phyloP scores from a whole-genome alignment of 2,113 vertebrate genomes.

The Antennarius striatus region DNA sequence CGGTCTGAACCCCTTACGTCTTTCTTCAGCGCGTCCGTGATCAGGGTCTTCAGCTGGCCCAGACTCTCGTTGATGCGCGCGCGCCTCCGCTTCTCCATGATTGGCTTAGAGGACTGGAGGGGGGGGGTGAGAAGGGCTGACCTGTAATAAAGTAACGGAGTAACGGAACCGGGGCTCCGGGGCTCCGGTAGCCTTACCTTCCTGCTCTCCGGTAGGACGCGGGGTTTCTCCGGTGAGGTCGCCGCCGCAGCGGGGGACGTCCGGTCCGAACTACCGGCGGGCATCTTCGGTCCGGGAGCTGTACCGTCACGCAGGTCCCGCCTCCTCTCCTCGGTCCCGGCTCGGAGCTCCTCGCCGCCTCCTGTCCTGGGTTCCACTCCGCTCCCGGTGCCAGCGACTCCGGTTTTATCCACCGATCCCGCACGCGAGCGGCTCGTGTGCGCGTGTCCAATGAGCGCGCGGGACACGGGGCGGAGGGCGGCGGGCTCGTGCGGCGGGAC shows the following conservation, averaged over 20 bases:
- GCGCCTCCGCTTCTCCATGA: constrained; percentile 90
- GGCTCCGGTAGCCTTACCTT: constrained; percentile 78
- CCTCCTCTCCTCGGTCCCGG: constrained; percentile 3
- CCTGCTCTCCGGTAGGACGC: constrained; percentile 83
- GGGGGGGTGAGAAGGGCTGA: neutral
- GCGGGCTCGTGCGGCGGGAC: constrained; percentile 79
- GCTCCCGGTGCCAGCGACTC: constrained; percentile 46
- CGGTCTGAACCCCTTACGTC: constrained; percentile 81
- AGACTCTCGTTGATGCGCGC: constrained; percentile 92
- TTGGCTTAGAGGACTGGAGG: constrained; percentile 87
- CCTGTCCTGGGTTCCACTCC: neutral
- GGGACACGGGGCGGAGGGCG: constrained; percentile 76
- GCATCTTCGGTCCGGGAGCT: constrained; percentile 79
- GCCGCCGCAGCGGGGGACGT: constrained; percentile 83
- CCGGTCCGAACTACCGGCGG: constrained; percentile 85
- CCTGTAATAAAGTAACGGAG: neutral
- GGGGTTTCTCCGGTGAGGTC: constrained; percentile 85
- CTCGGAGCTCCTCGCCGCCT: constrained; percentile 8
- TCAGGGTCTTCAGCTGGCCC: constrained; percentile 88
- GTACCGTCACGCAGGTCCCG: neutral
- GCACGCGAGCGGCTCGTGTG: constrained; percentile 93
- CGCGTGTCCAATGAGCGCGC: constrained; percentile 85
- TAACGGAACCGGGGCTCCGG: neutral
- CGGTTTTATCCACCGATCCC: constrained; percentile 84
- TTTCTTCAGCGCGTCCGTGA: constrained; percentile 90